Evolutionary conservation across 2,797 vertebrate species (phyloP), one percentile per base, ranked within the genome.

Genomic region (Dendrocincla fuliginosa): DNA sequence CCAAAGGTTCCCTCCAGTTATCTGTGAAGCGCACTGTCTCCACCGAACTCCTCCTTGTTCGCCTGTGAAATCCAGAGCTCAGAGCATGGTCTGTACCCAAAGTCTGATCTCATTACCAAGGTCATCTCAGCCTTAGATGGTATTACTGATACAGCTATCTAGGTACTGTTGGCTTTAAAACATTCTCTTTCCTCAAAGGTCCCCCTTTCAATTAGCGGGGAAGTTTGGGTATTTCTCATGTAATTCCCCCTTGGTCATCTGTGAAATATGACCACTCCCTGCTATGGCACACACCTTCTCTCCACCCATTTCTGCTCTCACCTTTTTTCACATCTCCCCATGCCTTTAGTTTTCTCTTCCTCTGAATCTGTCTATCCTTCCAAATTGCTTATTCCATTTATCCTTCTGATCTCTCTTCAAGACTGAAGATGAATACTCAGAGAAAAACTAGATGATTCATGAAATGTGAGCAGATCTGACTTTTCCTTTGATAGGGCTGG

Each of bases 81-180:
- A 55, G 30, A 47, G 33, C 32, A 37, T 13, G 18, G 10, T 44
- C 49, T 82, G 46, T 53, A 37, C 13, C 52, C 60, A 17, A 47
- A 63, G 13, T 0, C 52, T 80, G 64, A 63, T 61, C 30, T 41
- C 50, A 11, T 23, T 82, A 30, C 11, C 0, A 0, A 57, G 16
- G 24, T 46, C 27, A 50, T 12, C 42, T 46, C 47, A 15, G 9
- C 55, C n/a, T 39, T 55, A 25, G 0, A 39, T 1, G 11, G 16
- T 11, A 11, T 12, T 53, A 50, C 35, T 57, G 5, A 59, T 32
- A 39, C 6, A 11, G 33, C 50, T 57, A 13, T 17, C 8, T 23
- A 42, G 23, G n/a, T 55, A 28, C 33, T 63, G 23, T 22, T 75
- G 18, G 28, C 30, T 56, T 76, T 46, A 25, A 50, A 64, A 49